Evolutionary conservation across 2,113 vertebrate species (phyloP).

Genomic region (Corythaeola cristata): DNA sequence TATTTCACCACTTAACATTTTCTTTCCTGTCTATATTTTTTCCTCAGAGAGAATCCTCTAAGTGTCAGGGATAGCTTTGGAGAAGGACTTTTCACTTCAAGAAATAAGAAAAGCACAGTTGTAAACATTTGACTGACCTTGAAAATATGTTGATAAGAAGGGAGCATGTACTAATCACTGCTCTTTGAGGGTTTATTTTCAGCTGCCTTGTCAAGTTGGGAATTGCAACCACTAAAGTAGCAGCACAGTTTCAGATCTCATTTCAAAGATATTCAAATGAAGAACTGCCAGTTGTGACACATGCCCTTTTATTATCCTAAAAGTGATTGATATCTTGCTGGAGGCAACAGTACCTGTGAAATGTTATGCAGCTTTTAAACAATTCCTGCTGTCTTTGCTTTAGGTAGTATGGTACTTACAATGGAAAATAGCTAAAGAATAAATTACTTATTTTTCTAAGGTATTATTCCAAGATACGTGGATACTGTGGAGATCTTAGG

Average conservation of each 20-base stretch:
- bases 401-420: background rate
- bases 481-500: background rate
- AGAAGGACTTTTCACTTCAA: background rate
- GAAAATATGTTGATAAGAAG: background rate
- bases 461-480: background rate
- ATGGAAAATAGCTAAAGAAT: background rate
- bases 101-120: background rate
- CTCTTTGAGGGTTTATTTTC: background rate
- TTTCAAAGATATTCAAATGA: constrained; percentile 43
- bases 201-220: background rate
- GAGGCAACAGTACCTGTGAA: background rate
- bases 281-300: background rate
- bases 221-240: background rate
- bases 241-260: background rate
- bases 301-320: background rate
- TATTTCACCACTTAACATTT: background rate
- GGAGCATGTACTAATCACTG: background rate
- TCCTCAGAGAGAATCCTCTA: background rate
- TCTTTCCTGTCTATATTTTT: background rate
- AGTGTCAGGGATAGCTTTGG: background rate
- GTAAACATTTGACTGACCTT: background rate
- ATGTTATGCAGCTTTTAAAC: background rate
- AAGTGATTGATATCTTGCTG: background rate
- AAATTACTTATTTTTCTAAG: background rate
- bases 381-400: background rate